Evolutionary conservation across 2,113 vertebrate genomes (phyloP).

Genomic region (Tor tambroides): DNA sequence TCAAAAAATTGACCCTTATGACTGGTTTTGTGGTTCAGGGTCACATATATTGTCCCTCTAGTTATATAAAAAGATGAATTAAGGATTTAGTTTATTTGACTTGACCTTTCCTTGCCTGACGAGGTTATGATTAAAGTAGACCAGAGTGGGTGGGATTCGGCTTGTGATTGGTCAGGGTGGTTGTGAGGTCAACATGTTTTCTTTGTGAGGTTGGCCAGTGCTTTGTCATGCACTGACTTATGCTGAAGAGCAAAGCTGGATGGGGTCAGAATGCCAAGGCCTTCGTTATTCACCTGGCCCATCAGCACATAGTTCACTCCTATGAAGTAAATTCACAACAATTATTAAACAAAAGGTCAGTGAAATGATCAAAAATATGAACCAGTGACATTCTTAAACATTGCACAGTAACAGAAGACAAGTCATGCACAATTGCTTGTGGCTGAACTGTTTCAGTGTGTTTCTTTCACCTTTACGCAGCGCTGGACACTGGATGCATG

Average conservation of each 20-base stretch:
- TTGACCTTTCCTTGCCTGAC: not conserved
- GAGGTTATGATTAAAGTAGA: not conserved
- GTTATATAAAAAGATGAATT: not conserved
- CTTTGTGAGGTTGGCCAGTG: conserved; percentile 75
- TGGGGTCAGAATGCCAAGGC: conserved; percentile 76
- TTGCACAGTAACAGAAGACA: not conserved
- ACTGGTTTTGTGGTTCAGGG: too few relatives aligned
- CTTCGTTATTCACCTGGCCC: conserved; percentile 79
- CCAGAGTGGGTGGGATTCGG: not conserved
- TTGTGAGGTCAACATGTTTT: conserved; percentile 72
- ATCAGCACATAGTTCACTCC: conserved; percentile 85
- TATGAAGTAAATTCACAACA: conserved; percentile 57
- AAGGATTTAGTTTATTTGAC: not conserved
- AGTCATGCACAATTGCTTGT: not conserved
- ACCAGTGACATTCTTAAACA: not conserved
- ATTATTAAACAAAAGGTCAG: not conserved
- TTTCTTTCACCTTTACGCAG: conserved; percentile 81
- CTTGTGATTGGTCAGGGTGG: conserved; percentile 41
- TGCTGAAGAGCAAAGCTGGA: conserved; percentile 83
- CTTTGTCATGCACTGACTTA: conserved; percentile 78
- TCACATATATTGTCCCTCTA: not conserved
- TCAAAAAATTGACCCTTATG: too few relatives aligned
- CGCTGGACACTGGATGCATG: conserved; percentile 82
- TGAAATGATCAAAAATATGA: not conserved
- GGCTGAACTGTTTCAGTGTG: not conserved